Percentiles rank a stretch among this genome's conserved stretches.
Evolutionary conservation across 2,113 vertebrate genomes (phyloP).

Genomic region (Strigops habroptila): DNA sequence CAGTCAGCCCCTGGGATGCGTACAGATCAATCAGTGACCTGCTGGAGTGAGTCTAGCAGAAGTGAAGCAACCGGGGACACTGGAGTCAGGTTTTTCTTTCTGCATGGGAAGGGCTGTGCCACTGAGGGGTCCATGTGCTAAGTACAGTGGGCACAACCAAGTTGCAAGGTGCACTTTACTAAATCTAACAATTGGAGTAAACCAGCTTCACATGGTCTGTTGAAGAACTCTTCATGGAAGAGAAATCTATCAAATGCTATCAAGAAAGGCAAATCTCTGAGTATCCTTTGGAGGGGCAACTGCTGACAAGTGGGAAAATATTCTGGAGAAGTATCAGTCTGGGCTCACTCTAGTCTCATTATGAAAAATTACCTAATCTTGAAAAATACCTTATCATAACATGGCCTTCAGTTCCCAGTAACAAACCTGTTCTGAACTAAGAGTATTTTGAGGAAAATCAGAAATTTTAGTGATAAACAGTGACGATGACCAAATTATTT

Average conservation of each 20-base stretch:
- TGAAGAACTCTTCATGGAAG: neutral
- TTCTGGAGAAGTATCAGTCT: neutral
- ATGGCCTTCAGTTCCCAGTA: neutral
- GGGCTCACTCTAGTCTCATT: neutral
- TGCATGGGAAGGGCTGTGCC: too few species aligned
- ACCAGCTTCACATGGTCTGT: neutral
- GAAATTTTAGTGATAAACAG: neutral
- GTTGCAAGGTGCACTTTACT: neutral
- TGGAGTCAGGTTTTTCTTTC: neutral
- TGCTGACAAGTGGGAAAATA: neutral
- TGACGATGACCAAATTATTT: neutral
- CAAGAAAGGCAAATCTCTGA: neutral
- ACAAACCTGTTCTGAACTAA: neutral
- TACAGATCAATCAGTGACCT: neutral
- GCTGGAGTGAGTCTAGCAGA: neutral
- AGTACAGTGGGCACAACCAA: rapidly evolving
- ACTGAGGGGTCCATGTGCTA: too few species aligned
- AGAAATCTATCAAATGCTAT: neutral
- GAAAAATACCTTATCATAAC: neutral
- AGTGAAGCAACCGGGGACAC: neutral
- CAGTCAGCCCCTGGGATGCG: rapidly evolving
- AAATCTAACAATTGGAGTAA: neutral
- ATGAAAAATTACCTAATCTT: neutral
- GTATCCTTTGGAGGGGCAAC: neutral
- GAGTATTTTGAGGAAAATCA: neutral